Percentiles rank a stretch among this genome's conserved stretches.
Evolutionary conservation across 1,140 invertebrate species (phyloP).

Genomic region (Drosophila arizonae): DNA sequence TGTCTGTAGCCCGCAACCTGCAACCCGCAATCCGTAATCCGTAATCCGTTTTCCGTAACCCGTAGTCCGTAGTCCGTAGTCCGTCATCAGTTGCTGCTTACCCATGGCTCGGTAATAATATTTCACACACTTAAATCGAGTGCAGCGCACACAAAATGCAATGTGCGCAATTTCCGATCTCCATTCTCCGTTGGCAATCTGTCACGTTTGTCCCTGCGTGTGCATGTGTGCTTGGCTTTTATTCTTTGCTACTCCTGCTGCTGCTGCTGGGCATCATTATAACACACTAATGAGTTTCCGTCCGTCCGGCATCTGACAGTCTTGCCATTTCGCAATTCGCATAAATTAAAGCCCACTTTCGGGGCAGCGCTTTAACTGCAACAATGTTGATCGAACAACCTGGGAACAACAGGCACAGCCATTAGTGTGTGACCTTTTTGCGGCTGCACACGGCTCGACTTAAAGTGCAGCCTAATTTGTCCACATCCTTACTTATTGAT

Average conservation of each 20-base stretch:
- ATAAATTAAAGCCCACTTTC: constrained; percentile 32
- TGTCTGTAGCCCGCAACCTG: not conserved
- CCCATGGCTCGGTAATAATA: constrained; percentile 16
- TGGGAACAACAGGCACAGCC: not conserved
- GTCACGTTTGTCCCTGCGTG: constrained; percentile 6
- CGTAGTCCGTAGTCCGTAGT: not conserved
- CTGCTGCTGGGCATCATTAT: constrained; percentile 14
- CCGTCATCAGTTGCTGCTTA: not conserved
- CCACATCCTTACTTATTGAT: too few species aligned
- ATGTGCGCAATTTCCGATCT: constrained; percentile 19
- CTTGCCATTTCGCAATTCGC: constrained; percentile 2
- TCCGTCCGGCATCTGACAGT: not conserved
- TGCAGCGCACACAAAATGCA: constrained; percentile 30
- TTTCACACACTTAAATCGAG: constrained; percentile 25
- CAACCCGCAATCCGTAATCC: not conserved
- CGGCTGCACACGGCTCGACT: not conserved
- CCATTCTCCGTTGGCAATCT: constrained; percentile 10
- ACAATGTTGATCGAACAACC: not conserved
- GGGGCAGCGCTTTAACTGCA: constrained; percentile 14
- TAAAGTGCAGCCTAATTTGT: too few species aligned
- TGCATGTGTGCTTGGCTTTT: not conserved
- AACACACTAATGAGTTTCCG: constrained; percentile 40
- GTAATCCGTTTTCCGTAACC: not conserved
- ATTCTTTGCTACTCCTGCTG: too few species aligned
- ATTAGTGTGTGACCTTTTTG: not conserved